These are phyloP conservation scores for Chloroceryle aenea DNA, from an alignment of 2,113 vertebrate genomes.

Conservation along the genomic window DNA sequence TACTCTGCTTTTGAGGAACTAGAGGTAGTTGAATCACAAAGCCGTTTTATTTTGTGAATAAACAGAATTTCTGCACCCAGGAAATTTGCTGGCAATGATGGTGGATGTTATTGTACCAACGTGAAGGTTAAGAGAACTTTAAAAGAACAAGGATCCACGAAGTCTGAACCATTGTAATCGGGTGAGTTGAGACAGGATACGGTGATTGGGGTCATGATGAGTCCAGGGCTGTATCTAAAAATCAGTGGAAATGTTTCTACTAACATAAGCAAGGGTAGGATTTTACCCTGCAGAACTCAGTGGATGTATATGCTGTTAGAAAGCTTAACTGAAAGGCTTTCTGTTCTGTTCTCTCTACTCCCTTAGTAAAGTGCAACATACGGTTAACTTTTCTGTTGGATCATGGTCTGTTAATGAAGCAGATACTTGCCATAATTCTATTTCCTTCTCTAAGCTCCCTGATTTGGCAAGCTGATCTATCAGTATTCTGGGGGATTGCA, in stretches of 20 bases:
- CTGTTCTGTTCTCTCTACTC: not conserved
- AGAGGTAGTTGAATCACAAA: not conserved
- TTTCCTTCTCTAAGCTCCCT: not conserved
- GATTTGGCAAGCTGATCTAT: conserved; percentile 21
- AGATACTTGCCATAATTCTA: not conserved
- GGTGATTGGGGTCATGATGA: rapidly evolving
- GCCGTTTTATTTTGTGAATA: not conserved
- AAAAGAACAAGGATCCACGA: rapidly evolving
- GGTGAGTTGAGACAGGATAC: not conserved
- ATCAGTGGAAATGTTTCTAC: not conserved
- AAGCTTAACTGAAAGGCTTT: not conserved
- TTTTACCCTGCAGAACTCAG: not conserved
- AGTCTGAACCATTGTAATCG: rapidly evolving
- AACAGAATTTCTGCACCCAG: not conserved
- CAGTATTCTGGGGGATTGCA: not conserved
- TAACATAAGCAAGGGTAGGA: not conserved
- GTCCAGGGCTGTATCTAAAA: not conserved
- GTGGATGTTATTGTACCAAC: not conserved
- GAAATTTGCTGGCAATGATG: not conserved
- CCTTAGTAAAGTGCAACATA: not conserved
- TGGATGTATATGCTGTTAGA: not conserved
- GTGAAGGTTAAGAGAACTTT: not conserved
- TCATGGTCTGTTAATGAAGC: not conserved
- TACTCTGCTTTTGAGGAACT: not conserved
- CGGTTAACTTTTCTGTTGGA: not conserved